A percentile compares a stretch with the other conserved stretches of the same genome.
Evolutionary conservation across 2,888 invertebrate genomes (phyloP).

Genomic region (Spisula solida): DNA sequence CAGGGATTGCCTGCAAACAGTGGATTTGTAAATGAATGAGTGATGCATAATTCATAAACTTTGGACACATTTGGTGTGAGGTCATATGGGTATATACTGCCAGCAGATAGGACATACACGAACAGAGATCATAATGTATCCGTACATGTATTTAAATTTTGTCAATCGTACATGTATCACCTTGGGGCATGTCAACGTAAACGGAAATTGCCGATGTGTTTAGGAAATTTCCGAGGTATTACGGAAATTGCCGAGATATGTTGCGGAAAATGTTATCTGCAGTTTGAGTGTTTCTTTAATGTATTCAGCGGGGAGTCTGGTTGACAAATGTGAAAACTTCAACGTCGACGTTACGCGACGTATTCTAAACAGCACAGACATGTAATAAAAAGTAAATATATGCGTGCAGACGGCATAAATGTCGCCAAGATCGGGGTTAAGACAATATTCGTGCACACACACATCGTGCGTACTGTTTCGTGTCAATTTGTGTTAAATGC

Average conservation of each 20-base stretch:
- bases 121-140: background rate
- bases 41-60: slow-evolving; percentile 9
- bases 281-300: background rate
- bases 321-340: slow-evolving; percentile 20
- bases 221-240: too few species aligned
- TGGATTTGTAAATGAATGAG: slow-evolving; percentile 77
- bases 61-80: background rate
- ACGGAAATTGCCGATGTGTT: too few species aligned
- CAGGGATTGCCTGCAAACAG: slow-evolving; percentile 86
- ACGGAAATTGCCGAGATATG: background rate
- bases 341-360: background rate
- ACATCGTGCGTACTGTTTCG: too few species aligned
- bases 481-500: too few species aligned
- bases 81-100: background rate
- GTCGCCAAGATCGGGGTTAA: background rate
- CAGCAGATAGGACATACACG: too few species aligned
- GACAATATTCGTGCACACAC: background rate
- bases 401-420: background rate
- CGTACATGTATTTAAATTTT: background rate
- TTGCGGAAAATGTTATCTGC: background rate
- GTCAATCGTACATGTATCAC: too few species aligned
- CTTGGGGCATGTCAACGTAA: too few species aligned
- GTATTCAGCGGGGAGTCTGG: background rate
- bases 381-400: background rate
- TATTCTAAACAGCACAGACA: background rate